These are phyloP conservation scores for Hymenopus coronatus DNA, from an alignment of 2,888 invertebrate genomes.

Conservation along the genomic window DNA sequence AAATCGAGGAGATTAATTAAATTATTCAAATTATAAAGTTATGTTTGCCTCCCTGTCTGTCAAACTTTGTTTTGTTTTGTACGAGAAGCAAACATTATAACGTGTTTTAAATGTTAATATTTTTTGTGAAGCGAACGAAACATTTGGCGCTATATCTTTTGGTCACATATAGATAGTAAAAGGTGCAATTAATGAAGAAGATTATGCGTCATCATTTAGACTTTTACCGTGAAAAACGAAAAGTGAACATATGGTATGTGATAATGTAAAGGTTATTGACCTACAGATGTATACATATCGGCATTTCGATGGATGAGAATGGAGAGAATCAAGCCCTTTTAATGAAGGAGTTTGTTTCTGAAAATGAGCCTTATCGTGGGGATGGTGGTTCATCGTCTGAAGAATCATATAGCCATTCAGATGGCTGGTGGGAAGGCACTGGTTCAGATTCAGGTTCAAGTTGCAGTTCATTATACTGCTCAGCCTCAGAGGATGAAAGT, in stretches of 20 bases:
- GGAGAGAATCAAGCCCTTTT: conserved; percentile 31
- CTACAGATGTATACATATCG: neutral
- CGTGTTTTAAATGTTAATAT: neutral
- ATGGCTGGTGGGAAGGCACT: conserved; percentile 36
- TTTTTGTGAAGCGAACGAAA: neutral
- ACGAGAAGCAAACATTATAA: neutral
- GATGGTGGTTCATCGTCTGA: conserved; percentile 30
- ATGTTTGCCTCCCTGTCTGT: neutral
- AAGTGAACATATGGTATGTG: neutral
- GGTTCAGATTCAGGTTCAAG: conserved; percentile 33
- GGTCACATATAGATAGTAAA: neutral
- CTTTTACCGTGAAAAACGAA: neutral
- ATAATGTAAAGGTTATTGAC: neutral
- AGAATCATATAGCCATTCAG: conserved; percentile 29
- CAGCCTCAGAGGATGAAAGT: conserved; percentile 32
- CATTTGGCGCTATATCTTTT: neutral
- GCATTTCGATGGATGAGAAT: conserved; percentile 25
- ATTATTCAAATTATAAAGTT: neutral
- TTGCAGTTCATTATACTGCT: conserved; percentile 34
- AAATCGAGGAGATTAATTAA: too few relatives aligned
- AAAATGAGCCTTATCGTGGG: conserved; percentile 26
- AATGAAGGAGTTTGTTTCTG: conserved; percentile 25
- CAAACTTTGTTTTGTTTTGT: neutral
- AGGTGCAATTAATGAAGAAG: neutral
- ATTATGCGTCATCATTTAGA: neutral